Percentiles rank a stretch among this genome's conserved stretches.
These are phyloP conservation scores for Rhombomys opimus DNA, from an alignment of 2,113 vertebrate genomes.

Conservation along the genomic window DNA sequence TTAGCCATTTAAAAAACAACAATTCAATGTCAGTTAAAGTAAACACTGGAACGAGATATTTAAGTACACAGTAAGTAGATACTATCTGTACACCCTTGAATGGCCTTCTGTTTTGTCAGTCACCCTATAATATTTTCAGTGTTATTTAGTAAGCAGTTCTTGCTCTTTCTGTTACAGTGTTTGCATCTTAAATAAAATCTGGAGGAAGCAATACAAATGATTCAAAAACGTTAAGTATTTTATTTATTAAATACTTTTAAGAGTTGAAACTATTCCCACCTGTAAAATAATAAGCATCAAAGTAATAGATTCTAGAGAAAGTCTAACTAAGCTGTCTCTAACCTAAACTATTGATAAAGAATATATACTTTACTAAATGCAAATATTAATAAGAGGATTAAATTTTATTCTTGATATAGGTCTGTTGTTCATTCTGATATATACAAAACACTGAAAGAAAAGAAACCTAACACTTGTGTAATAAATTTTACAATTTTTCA, in stretches of 20 bases:
- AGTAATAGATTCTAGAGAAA: neutral
- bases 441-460: neutral
- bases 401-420: neutral
- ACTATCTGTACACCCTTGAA: neutral
- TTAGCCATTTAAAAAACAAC: neutral
- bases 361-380: neutral
- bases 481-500: neutral
- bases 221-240: neutral
- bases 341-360: neutral
- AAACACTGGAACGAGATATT: neutral
- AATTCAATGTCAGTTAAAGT: neutral
- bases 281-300: neutral
- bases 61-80: neutral
- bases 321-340: neutral
- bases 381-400: neutral
- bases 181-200: neutral
- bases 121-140: neutral
- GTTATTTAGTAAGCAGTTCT: neutral
- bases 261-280: neutral
- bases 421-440: neutral
- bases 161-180: neutral
- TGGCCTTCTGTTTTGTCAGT: neutral
- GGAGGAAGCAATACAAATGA: neutral
- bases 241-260: neutral
- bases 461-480: neutral